These are phyloP conservation scores for Yponomeuta malinellus DNA, from an alignment of 2,888 invertebrate genomes.

Conservation along the genomic window DNA sequence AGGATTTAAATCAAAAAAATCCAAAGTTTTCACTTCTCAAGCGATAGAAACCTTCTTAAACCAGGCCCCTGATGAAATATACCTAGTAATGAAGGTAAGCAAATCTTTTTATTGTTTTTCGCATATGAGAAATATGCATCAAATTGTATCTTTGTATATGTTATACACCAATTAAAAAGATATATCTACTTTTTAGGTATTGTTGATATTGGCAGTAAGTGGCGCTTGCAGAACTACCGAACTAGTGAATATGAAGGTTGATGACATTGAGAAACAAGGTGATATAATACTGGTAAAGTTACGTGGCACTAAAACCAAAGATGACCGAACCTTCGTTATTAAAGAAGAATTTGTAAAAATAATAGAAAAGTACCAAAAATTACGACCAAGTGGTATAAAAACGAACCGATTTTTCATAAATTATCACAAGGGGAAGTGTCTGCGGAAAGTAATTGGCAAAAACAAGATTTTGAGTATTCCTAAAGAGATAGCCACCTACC, in stretches of 20 bases:
- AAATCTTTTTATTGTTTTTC: neutral
- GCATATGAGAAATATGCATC: no score
- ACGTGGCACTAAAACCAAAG: slow-evolving; percentile 18
- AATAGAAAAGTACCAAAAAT: slow-evolving; percentile 18
- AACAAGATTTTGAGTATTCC: slow-evolving; percentile 17
- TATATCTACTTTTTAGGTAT: slow-evolving; percentile 10
- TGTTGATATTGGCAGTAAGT: slow-evolving; percentile 9
- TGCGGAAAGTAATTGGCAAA: slow-evolving; percentile 17
- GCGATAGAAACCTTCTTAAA: slow-evolving; percentile 5
- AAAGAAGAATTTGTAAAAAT: slow-evolving; percentile 16
- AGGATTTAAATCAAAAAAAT: slow-evolving; percentile 7
- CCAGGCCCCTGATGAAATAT: slow-evolving; percentile 6
- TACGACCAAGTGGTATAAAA: slow-evolving; percentile 15
- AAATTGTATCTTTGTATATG: neutral
- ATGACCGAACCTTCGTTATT: slow-evolving; percentile 18
- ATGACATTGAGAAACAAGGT: slow-evolving; percentile 15
- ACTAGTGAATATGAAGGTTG: slow-evolving; percentile 3
- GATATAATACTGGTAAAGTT: slow-evolving; percentile 16
- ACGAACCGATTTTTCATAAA: slow-evolving; percentile 19
- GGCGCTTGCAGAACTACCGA: slow-evolving; percentile 12
- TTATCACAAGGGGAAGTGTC: slow-evolving; percentile 19
- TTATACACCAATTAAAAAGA: neutral
- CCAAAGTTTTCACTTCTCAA: neutral
- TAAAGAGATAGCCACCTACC: slow-evolving; percentile 22
- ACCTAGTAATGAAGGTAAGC: slow-evolving; percentile 8